Evolutionary conservation across 2,113 vertebrate genomes (phyloP), one percentile per base, ranked within the genome.

Genomic region (Larimichthys crocea): DNA sequence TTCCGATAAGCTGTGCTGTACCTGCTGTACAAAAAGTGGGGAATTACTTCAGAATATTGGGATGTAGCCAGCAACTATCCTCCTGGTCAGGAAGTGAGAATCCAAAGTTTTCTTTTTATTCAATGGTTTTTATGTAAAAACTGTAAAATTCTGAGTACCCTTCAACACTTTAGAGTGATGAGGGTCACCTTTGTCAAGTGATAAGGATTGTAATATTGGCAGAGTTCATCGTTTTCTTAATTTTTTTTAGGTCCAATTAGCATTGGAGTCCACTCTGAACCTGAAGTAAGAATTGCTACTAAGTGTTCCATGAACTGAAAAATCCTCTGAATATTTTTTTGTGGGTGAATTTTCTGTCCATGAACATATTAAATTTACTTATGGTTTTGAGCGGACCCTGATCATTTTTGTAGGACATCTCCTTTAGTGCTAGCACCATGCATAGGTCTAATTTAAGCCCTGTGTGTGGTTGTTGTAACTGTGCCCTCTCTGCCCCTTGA

Each of bases 61-160:
- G 60, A 87, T 88, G 85, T 53, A 92, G 87, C 86, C 82, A 59
- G 7, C 14, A 74, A 35, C 63, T 49, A 15, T 81, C 60, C 24
- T 84, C 66, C 67, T 88, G 87, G 87, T 90, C 89, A 68, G 84
- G 84, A 75, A 87, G 78, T 72, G 84, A 87, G 82, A 91, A 85
- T 63, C 26, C 24, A 62, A 35, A 56, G 24, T 49, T 74, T 62
- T 29, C n/a, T 35, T 56, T 46, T 40, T 26, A n/a, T 52, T 52
- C 3, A 62, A 24, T 55, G 20, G 44, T 60, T 22, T 74, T 61
- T 9, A 73, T 1, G n/a, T n/a, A n/a, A n/a, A n/a, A 24, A 48
- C 11, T 62, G 29, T 66, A 35, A 52, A 69, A 12, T 16, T 67
- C 50, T 53, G 26, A 22, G 59, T 52, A 53, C 31, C 16, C 52